Base-by-base conservation (phyloP, 2,113 vertebrate species). In the Notothenia rossii region DNA sequence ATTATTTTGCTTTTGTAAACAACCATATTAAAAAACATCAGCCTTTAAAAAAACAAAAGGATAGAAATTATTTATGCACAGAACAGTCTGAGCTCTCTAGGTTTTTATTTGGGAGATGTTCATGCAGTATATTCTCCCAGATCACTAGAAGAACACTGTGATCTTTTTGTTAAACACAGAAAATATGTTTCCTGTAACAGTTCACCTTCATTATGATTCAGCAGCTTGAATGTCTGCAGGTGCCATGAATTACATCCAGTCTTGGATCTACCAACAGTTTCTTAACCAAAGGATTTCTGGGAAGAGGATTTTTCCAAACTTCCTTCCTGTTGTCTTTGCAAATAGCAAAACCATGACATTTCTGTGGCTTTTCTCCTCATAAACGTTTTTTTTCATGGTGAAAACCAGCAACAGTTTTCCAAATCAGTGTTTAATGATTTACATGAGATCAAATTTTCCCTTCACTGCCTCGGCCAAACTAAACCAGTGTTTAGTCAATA, bases 381-480 rank as follows among this genome's bases (percentile, higher is more conserved):
- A 69, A 73, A 79, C 79, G 65, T 29, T 61, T n/a, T 72, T 66
- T 58, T 69, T 77, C 48, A 61, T 0, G 4, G 0, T 22, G 3
- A 53, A 73, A 72, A 56, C 20, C 69, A 60, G 3, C 33, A 33
- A 84, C 12, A 48, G 40, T 46, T 72, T 81, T 87, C 63, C 1
- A 46, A 65, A 76, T 75, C 54, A 56, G 45, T 45, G 11, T 82
- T 83, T 60, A 73, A 83, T 75, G 77, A 56, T 50, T 78, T 60
- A 58, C 46, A 84, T 79, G 62, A 59, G 67, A 61, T 53, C 53
- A 71, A 33, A 69, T 67, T 75, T 10, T 56, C 14, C 43, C 48
- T 49, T 1, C 55, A 29, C 10, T 54, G 40, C 25, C 10, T 58
- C 4, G 4, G 72, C 72, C 70, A 86, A 84, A 51, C 62, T 70